Conservation (phyloP, 2,888 invertebrate genomes). For the Gymnosoma rotundatum region DNA sequence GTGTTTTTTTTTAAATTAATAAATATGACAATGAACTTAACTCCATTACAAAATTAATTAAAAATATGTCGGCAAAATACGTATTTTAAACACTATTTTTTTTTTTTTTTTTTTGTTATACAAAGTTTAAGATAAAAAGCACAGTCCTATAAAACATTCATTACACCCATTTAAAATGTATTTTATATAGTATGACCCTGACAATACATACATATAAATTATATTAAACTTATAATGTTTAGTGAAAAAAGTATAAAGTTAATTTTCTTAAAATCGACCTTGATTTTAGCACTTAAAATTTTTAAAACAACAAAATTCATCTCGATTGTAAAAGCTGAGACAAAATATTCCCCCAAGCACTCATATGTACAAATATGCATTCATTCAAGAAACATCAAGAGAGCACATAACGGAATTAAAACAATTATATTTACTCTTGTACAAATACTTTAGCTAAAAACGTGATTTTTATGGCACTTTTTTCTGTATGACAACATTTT, state of each 20-base stretch:
- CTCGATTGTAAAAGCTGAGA: not conserved
- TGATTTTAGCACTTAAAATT: slow-evolving; percentile 49
- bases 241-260: not conserved
- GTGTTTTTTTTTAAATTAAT: too few species aligned
- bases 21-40: too few species aligned
- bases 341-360: slow-evolving; percentile 1
- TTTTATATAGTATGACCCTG: too few species aligned
- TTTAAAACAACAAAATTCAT: slow-evolving; percentile 1
- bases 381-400: slow-evolving; percentile 1
- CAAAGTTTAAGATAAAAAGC: too few species aligned
- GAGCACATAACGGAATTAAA: slow-evolving; percentile 63
- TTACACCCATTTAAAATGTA: too few species aligned
- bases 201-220: too few species aligned
- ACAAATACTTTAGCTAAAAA: slow-evolving; percentile 41
- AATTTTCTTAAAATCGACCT: slow-evolving; percentile 39
- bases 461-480: slow-evolving; percentile 44
- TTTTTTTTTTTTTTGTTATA: too few species aligned
- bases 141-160: too few species aligned
- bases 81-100: too few species aligned
- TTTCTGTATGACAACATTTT: slow-evolving; percentile 55
- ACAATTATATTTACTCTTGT: slow-evolving; percentile 65
- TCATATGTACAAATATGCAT: not conserved
- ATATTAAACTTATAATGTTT: too few species aligned
- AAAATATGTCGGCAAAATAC: too few species aligned
- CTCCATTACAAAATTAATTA: too few species aligned